Evolutionary conservation across 2,113 vertebrate genomes (phyloP).

Genomic region (Bettongia penicillata): DNA sequence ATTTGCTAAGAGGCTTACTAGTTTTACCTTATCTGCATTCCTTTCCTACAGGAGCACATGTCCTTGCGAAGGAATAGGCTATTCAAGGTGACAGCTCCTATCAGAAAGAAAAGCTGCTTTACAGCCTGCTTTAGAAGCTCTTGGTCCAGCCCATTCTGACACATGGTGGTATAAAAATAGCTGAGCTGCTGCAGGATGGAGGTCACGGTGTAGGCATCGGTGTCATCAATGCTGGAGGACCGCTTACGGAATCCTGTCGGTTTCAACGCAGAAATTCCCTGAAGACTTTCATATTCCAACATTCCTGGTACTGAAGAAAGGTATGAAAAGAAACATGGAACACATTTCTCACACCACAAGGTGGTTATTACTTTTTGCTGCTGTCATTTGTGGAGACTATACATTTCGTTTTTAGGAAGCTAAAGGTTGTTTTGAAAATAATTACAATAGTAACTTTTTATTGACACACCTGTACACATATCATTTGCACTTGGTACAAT

Average conservation of each 20-base stretch:
- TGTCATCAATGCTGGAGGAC: slow-evolving; percentile 92
- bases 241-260: slow-evolving; percentile 96
- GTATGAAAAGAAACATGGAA: slow-evolving; percentile 2
- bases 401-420: background rate
- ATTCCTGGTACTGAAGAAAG: slow-evolving; percentile 91
- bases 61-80: slow-evolving; percentile 98
- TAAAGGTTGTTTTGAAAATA: background rate
- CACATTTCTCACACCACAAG: background rate
- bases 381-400: background rate
- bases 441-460: background rate
- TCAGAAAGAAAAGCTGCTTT: slow-evolving; percentile 94
- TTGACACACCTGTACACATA: background rate
- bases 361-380: background rate
- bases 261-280: slow-evolving; percentile 97
- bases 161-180: slow-evolving; percentile 92
- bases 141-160: slow-evolving; percentile 92
- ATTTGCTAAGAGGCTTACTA: background rate
- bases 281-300: slow-evolving; percentile 97
- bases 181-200: slow-evolving; percentile 94
- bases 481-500: background rate
- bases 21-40: slow-evolving; percentile 97
- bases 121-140: slow-evolving; percentile 90
- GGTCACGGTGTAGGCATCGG: slow-evolving; percentile 90
- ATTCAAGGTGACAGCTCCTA: slow-evolving; percentile 92
- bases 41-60: slow-evolving; percentile 98